A percentile compares a stretch with the other conserved stretches of the same genome.
Conservation (phyloP, 2,113 vertebrate species). For the Barbus barbus region DNA sequence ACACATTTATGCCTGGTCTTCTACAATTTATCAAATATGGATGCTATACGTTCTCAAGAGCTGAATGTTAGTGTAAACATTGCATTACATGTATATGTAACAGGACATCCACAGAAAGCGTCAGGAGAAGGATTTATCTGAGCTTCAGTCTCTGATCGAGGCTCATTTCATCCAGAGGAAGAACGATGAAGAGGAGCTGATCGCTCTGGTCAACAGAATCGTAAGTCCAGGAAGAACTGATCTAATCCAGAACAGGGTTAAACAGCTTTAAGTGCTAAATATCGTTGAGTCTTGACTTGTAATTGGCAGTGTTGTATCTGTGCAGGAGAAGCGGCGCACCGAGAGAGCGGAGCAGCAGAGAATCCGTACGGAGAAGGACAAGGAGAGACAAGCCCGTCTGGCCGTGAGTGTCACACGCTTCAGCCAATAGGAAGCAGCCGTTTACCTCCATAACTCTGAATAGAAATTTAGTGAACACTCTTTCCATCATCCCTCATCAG, state of each 20-base stretch:
- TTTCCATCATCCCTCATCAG: conserved; percentile 51
- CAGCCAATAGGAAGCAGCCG: too few species aligned
- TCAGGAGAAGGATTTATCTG: conserved; percentile 84
- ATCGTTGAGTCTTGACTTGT: too few species aligned
- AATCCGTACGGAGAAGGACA: conserved; percentile 72
- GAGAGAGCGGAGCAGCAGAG: conserved; percentile 76
- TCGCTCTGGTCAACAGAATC: conserved; percentile 81
- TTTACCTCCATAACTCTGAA: not conserved
- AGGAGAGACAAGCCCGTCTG: conserved; percentile 70
- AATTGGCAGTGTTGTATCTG: not conserved
- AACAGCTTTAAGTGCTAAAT: not conserved
- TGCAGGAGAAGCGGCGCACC: conserved; percentile 71
- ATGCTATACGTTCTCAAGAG: not conserved
- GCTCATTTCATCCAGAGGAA: conserved; percentile 86
- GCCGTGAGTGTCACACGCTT: conserved; percentile 72
- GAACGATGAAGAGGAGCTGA: conserved; percentile 83
- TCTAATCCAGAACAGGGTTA: not conserved
- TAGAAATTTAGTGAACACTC: not conserved
- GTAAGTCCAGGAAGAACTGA: conserved; percentile 67
- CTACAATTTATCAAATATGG: not conserved
- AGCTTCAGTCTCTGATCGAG: conserved; percentile 84
- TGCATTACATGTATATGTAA: not conserved
- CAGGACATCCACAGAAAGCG: conserved; percentile 87
- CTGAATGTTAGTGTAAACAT: not conserved
- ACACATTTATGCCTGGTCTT: not conserved